phyloP scores from a whole-genome alignment of 1,140 invertebrate species.

The Papilio machaon region DNA sequence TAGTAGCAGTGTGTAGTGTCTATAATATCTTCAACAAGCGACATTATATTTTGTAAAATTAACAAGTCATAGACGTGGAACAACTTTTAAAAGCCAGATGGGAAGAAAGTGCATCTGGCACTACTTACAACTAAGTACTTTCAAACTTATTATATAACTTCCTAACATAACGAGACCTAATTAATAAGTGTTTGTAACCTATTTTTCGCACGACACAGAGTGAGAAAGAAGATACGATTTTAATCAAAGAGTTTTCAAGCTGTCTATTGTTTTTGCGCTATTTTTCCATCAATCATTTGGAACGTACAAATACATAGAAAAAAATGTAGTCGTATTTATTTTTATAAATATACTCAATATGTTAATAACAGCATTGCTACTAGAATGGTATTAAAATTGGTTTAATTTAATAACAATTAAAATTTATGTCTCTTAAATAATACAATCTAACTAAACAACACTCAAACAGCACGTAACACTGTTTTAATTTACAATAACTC shows the following conservation, averaged over 20 bases:
- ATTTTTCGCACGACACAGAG: background rate
- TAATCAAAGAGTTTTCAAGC: too few species aligned
- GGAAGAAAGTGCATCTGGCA: background rate
- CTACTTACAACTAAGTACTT: background rate
- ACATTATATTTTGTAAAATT: background rate
- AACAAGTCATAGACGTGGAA: background rate
- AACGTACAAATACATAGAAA: too few species aligned
- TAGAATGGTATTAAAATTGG: background rate
- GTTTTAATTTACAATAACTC: conserved; percentile 9
- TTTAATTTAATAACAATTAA: background rate
- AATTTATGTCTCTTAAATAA: background rate
- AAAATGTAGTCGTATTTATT: background rate
- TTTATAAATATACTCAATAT: background rate
- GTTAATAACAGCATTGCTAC: conserved; percentile 1
- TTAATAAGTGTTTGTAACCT: background rate
- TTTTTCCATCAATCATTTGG: too few species aligned
- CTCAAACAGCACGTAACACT: conserved; percentile 20
- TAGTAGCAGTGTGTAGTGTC: conserved; percentile 15
- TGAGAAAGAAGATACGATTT: too few species aligned
- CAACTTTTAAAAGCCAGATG: too few species aligned
- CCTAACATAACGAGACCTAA: background rate
- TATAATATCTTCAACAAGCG: too few species aligned
- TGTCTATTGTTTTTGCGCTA: too few species aligned
- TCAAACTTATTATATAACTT: background rate
- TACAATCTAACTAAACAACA: background rate